A percentile compares a stretch with the other conserved stretches of the same genome.
These are phyloP conservation scores for Pluvialis apricaria DNA, from an alignment of 2,113 vertebrate genomes.

Conservation along the genomic window DNA sequence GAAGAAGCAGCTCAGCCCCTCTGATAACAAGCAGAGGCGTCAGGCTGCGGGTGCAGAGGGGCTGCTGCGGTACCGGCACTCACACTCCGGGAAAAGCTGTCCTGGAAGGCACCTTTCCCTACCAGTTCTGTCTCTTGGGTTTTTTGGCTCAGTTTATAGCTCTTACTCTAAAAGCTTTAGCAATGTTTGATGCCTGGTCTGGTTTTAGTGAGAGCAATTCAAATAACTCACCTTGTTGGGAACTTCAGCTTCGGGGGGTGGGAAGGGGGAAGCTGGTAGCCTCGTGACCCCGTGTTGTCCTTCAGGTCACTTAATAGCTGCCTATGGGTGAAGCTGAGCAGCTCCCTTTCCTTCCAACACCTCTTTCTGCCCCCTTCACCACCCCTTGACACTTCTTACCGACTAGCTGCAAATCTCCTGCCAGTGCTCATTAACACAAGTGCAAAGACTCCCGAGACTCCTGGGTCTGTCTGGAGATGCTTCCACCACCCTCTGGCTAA, in stretches of 20 bases:
- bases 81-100: not conserved
- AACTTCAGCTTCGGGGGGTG: not conserved
- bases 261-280: not conserved
- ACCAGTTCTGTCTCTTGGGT: not conserved
- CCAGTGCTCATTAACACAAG: not conserved
- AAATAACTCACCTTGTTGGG: not conserved
- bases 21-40: not conserved
- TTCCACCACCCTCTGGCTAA: not conserved
- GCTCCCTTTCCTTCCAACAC: not conserved
- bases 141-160: not conserved
- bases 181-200: not conserved
- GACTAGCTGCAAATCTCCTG: not conserved
- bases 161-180: not conserved
- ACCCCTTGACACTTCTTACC: not conserved
- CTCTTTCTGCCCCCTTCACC: not conserved
- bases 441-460: fast-evolving
- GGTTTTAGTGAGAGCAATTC: not conserved
- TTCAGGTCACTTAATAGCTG: not conserved
- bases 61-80: not conserved
- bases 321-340: not conserved
- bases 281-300: fast-evolving
- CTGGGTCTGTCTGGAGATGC: not conserved
- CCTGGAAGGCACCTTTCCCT: not conserved
- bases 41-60: not conserved
- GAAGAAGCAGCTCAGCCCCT: not conserved